These are phyloP conservation scores for Mechanitis mazaeus DNA, from an alignment of 2,888 invertebrate species.

Conservation along the genomic window DNA sequence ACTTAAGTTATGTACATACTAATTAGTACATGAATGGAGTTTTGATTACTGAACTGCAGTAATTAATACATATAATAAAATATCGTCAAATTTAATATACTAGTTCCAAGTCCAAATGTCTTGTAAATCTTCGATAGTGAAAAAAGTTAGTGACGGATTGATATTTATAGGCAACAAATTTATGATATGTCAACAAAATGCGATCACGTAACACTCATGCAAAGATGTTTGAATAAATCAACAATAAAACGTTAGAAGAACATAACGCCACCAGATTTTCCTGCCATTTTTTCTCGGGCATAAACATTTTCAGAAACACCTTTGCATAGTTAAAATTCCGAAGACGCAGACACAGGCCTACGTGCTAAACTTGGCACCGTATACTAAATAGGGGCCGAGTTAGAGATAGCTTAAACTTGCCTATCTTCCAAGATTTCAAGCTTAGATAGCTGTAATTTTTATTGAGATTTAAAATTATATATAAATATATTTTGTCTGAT, in stretches of 20 bases:
- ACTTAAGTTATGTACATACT: no score
- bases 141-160: constrained; percentile 14
- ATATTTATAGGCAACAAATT: constrained; percentile 24
- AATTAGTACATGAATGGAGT: no score
- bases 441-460: background rate
- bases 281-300: constrained; percentile 49
- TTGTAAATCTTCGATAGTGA: background rate
- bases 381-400: constrained; percentile 53
- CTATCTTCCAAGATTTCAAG: constrained; percentile 13
- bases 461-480: constrained; percentile 6
- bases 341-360: constrained; percentile 54
- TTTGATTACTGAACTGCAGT: no score
- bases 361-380: constrained; percentile 70
- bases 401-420: constrained; percentile 30
- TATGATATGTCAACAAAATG: constrained; percentile 23
- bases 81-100: no score
- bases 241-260: constrained; percentile 54
- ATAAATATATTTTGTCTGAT: background rate
- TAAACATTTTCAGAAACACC: constrained; percentile 63
- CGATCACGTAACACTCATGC: constrained; percentile 45
- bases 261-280: constrained; percentile 40
- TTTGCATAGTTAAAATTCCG: constrained; percentile 69
- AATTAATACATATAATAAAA: no score
- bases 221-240: constrained; percentile 56
- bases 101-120: background rate